These are phyloP conservation scores for Wasmannia auropunctata DNA, from an alignment of 1,140 invertebrate species.

Conservation along the genomic window DNA sequence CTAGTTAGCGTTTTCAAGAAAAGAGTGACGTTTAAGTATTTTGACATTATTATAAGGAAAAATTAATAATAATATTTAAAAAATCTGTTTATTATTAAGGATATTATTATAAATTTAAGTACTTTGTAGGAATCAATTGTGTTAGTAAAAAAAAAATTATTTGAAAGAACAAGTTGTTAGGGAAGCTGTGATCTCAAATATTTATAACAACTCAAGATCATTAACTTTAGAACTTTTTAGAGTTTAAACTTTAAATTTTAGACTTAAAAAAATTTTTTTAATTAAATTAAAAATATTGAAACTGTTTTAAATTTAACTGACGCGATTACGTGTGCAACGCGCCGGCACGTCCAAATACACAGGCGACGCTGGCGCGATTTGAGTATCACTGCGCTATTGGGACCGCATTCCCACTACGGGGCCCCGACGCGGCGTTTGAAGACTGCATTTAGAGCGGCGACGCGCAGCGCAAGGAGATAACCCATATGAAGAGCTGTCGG, in stretches of 20 bases:
- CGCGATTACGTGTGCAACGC: background rate
- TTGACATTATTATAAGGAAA: background rate
- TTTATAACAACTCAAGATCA: background rate
- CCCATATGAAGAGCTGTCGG: constrained; percentile 82
- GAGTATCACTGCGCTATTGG: constrained; percentile 80
- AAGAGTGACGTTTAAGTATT: background rate
- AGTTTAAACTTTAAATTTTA: background rate
- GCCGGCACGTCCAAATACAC: background rate
- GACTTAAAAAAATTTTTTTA: no score
- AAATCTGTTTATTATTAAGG: background rate
- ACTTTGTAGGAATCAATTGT: background rate
- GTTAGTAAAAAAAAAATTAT: background rate
- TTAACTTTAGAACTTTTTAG: background rate
- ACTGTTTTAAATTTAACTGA: background rate
- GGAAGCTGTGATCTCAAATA: background rate
- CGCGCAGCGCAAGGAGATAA: constrained; percentile 80
- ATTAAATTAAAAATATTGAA: background rate
- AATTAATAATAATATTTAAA: no score
- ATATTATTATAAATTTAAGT: background rate
- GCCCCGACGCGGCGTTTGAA: constrained; percentile 76
- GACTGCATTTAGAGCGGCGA: constrained; percentile 82
- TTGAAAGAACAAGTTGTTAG: background rate
- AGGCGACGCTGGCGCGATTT: constrained; percentile 60
- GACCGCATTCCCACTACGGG: constrained; percentile 72
- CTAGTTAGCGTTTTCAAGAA: background rate